A percentile compares a stretch with the other conserved stretches of the same genome.
These are phyloP conservation scores for Taeniopygia guttata DNA, from an alignment of 2,797 vertebrate species.

Conservation along the genomic window DNA sequence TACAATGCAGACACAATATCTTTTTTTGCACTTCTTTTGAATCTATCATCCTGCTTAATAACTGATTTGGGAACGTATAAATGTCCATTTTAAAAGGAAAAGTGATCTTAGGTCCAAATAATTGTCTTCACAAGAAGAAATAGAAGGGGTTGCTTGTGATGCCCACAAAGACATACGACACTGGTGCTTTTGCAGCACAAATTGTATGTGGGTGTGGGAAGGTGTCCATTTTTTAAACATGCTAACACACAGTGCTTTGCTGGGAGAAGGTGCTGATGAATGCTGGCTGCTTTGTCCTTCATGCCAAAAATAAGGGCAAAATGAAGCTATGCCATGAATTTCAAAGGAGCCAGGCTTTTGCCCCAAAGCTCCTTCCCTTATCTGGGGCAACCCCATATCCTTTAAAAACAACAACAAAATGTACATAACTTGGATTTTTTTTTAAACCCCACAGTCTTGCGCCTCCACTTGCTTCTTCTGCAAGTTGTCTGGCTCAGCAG, in stretches of 20 bases:
- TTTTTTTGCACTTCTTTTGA: not conserved
- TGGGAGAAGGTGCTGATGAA: not conserved
- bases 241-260: not conserved
- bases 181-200: conserved; percentile 6
- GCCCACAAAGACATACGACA: not conserved
- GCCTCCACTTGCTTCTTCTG: not conserved
- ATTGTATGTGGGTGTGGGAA: not conserved
- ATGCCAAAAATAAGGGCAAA: not conserved
- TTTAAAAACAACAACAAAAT: not conserved
- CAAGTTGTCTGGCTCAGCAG: not conserved
- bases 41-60: not conserved
- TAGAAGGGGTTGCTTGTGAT: not conserved
- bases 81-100: not conserved
- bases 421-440: not conserved
- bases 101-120: not conserved
- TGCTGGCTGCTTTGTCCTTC: conserved; percentile 26
- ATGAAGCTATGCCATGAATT: not conserved
- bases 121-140: not conserved
- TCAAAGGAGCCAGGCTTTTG: not conserved
- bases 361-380: not conserved
- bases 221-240: not conserved
- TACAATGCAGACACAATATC: not conserved
- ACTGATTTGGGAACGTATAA: not conserved
- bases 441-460: not conserved
- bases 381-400: not conserved